Evolutionary conservation across 2,797 vertebrate genomes (phyloP), one percentile per base, ranked within the genome.

Genomic region (Lepidocolaptes lacrymiger): DNA sequence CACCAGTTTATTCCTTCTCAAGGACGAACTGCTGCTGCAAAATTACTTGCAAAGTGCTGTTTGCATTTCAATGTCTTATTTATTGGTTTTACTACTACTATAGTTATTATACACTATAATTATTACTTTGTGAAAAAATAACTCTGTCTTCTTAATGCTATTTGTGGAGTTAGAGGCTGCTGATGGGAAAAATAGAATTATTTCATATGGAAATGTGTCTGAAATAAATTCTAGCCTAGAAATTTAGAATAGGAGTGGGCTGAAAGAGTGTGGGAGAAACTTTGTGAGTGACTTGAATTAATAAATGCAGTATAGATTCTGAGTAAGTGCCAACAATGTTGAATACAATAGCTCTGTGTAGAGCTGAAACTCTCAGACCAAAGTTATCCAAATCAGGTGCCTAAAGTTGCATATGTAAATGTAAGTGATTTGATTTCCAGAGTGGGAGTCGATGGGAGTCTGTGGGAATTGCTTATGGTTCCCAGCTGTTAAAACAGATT

Each of bases 201-300:
- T 80, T 95, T 88, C 78, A 26, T 62, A 52, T 88, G 58, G 58
- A 83, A 85, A 75, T 71, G 32, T 58, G 44, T 80, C 72, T 86
- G 73, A 90, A 86, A 94, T 89, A 71, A 90, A 88, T 88, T 93
- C 69, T 63, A 84, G 13, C 34, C 24, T 76, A 62, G 77, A 94
- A 92, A 73, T 76, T 80, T 81, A 81, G 76, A 74, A 30, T 24
- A 85, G 16, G 62, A 85, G 94, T 82, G 71, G 89, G 94, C 67
- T 92, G 89, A 36, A 76, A 90, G 44, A 88, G 81, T 27, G 85
- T 89, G 69, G 88, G 82, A 95, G 83, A 75, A 92, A 63, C 73
- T 85, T 78, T 76, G 55, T 80, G 79, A 93, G 56, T 88, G 55
- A 79, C n/a, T 84, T 55, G 64, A 89, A 68, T 80, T 95, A 88